These are phyloP conservation scores for Polypedilum vanderplanki DNA, from an alignment of 1,140 invertebrate genomes.

Conservation along the genomic window DNA sequence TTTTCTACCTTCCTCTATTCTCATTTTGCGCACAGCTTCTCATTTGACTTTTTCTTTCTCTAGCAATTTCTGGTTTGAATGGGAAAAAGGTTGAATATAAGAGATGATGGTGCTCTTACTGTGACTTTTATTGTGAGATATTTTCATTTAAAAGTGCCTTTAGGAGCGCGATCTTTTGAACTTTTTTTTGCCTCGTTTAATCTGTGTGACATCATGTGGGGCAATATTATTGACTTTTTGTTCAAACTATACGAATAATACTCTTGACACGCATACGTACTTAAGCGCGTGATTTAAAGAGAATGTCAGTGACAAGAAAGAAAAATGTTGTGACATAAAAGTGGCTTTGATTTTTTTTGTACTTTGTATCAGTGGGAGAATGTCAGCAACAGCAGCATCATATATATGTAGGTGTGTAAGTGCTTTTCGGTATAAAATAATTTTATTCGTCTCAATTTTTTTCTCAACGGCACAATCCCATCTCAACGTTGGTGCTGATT, in stretches of 20 bases:
- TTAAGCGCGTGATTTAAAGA: background rate
- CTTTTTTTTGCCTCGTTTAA: no score
- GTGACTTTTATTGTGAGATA: no score
- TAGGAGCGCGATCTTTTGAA: no score
- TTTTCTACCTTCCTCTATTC: no score
- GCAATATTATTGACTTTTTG: conserved; percentile 11
- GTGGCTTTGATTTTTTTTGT: conserved; percentile 6
- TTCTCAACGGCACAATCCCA: background rate
- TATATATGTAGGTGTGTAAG: no score
- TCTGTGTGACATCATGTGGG: background rate
- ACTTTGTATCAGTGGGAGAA: background rate
- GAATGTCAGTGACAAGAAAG: background rate
- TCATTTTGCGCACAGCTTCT: no score
- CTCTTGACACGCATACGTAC: conserved; percentile 15
- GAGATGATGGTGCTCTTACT: no score
- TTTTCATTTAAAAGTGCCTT: no score
- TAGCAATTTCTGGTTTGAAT: no score
- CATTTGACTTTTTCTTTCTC: no score
- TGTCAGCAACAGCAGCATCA: no score
- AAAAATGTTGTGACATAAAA: background rate
- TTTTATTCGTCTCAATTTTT: background rate
- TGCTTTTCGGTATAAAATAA: background rate
- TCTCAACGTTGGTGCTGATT: background rate
- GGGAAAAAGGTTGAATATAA: no score
- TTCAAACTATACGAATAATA: background rate